phyloP scores from a whole-genome alignment of 2,888 invertebrate species.

The Trimorus sp. region DNA sequence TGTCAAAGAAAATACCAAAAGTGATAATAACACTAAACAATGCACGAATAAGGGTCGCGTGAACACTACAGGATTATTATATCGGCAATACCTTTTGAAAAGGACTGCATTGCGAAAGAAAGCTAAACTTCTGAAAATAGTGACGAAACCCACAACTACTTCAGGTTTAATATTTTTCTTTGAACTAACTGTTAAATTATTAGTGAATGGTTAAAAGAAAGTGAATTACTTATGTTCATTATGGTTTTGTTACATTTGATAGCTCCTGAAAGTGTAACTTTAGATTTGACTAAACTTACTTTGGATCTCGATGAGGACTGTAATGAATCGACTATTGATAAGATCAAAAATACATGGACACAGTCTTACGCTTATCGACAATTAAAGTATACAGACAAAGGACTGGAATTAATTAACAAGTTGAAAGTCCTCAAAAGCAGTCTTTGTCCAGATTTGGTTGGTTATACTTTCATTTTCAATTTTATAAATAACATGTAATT shows the following conservation, averaged over 20 bases:
- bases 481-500: not conserved
- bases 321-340: not conserved
- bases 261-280: too few relatives aligned
- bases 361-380: constrained; percentile 5
- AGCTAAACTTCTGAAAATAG: not conserved
- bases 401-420: not conserved
- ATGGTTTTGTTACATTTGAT: too few relatives aligned
- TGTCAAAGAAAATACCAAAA: too few relatives aligned
- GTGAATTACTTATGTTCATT: too few relatives aligned
- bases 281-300: too few relatives aligned
- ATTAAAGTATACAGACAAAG: not conserved
- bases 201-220: too few relatives aligned
- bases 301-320: not conserved
- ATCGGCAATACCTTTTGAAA: not conserved
- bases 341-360: not conserved
- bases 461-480: not conserved
- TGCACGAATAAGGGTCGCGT: not conserved
- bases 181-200: too few relatives aligned
- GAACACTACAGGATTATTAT: not conserved
- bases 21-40: not conserved
- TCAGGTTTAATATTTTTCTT: not conserved
- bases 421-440: constrained; percentile 1
- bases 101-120: not conserved
- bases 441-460: constrained; percentile 1
- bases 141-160: not conserved